Percentiles rank a stretch among this genome's conserved stretches.
phyloP scores from a whole-genome alignment of 2,888 invertebrate species.

The Rotaria magnacalcarata region DNA sequence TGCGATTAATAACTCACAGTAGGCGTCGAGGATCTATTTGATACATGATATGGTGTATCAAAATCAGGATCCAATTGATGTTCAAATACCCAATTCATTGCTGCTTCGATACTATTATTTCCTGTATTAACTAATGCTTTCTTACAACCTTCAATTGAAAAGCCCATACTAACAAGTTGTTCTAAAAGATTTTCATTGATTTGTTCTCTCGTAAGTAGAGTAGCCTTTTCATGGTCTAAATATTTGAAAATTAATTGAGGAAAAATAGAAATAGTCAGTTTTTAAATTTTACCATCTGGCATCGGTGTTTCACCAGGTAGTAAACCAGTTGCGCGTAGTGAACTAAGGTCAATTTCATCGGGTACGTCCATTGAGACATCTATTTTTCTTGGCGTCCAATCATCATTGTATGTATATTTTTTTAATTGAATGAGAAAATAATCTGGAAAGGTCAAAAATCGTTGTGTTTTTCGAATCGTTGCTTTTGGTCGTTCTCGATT shows the following conservation, averaged over 20 bases:
- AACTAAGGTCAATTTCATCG: slow-evolving; percentile 70
- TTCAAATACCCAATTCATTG: slow-evolving; percentile 92
- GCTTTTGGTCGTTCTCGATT: neutral
- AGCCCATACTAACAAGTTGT: slow-evolving; percentile 75
- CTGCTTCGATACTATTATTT: slow-evolving; percentile 80
- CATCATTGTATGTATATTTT: slow-evolving; percentile 83
- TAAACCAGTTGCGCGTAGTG: slow-evolving; percentile 69
- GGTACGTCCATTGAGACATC: slow-evolving; percentile 77
- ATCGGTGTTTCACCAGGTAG: slow-evolving; percentile 75
- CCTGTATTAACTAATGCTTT: slow-evolving; percentile 76
- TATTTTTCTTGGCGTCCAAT: slow-evolving; percentile 88
- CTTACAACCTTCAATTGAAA: slow-evolving; percentile 80
- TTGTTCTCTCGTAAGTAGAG: slow-evolving; percentile 45
- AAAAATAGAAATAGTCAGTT: slow-evolving; percentile 32
- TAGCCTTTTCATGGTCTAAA: neutral
- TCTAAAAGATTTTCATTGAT: slow-evolving; percentile 43
- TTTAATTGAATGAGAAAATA: slow-evolving; percentile 85
- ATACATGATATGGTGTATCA: slow-evolving; percentile 26
- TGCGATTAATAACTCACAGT: neutral
- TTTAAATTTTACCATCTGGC: slow-evolving; percentile 64
- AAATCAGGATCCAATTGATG: slow-evolving; percentile 64
- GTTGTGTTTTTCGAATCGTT: slow-evolving; percentile 61
- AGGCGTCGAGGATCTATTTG: neutral
- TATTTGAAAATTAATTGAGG: neutral
- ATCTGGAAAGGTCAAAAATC: slow-evolving; percentile 84